Conservation (phyloP, 2,797 vertebrate genomes). For the Parauchenoglanis ngamensis region DNA sequence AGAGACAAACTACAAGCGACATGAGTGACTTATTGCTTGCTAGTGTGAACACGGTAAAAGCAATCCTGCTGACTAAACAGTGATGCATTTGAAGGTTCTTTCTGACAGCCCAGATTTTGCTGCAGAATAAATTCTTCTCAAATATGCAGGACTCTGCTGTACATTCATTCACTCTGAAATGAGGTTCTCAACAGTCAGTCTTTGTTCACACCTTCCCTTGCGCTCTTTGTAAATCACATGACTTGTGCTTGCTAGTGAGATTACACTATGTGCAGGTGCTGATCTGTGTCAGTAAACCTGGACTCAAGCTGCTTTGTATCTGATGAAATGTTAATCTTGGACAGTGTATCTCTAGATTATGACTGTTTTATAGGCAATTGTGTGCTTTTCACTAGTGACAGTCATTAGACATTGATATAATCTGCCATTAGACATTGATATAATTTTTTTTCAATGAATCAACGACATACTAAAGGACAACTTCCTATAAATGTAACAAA, state of each 20-base stretch:
- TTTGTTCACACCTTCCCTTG: slow-evolving; percentile 46
- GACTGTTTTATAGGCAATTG: slow-evolving; percentile 42
- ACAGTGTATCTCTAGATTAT: slow-evolving; percentile 15
- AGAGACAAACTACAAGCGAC: neutral
- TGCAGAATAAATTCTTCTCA: slow-evolving; percentile 10
- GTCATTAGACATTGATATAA: slow-evolving; percentile 27
- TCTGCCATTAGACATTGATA: neutral
- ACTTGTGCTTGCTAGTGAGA: slow-evolving; percentile 50
- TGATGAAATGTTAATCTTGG: neutral
- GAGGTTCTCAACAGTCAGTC: slow-evolving; percentile 25
- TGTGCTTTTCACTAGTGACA: slow-evolving; percentile 50
- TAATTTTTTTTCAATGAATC: neutral
- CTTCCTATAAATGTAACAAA: slow-evolving; percentile 12
- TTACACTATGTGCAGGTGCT: slow-evolving; percentile 34
- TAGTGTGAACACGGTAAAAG: slow-evolving; percentile 14
- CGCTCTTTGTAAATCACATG: slow-evolving; percentile 46
- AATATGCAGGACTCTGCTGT: neutral
- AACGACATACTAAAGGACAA: slow-evolving; percentile 14
- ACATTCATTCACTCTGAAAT: slow-evolving; percentile 44
- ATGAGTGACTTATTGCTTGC: slow-evolving; percentile 6
- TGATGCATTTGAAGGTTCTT: slow-evolving; percentile 28
- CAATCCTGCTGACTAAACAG: slow-evolving; percentile 43
- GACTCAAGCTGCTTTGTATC: slow-evolving; percentile 20
- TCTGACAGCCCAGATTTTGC: slow-evolving; percentile 17
- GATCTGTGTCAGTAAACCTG: slow-evolving; percentile 32